Evolutionary conservation across 2,888 invertebrate species (phyloP).

Genomic region (Drosophila buzzatii): DNA sequence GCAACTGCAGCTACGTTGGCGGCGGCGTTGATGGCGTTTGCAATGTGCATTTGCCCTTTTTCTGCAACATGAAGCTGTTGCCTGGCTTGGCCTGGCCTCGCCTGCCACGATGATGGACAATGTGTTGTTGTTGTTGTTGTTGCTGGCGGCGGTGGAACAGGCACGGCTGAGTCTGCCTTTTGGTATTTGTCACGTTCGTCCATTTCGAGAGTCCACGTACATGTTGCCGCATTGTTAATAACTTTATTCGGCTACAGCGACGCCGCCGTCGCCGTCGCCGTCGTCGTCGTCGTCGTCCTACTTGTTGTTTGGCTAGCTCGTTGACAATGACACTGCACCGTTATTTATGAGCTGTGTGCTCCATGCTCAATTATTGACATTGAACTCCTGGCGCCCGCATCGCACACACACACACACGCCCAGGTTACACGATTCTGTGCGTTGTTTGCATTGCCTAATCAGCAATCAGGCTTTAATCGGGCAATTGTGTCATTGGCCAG

Average conservation of each 20-base stretch:
- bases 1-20: slow-evolving; percentile 50
- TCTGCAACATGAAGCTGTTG: slow-evolving; percentile 61
- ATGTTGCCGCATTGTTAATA: slow-evolving; percentile 83
- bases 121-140: slow-evolving; percentile 45
- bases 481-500: slow-evolving; percentile 63
- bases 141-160: slow-evolving; percentile 19
- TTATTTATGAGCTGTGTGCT: slow-evolving; percentile 75
- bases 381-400: slow-evolving; percentile 66
- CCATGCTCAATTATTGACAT: slow-evolving; percentile 81
- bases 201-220: slow-evolving; percentile 82
- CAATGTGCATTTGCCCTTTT: slow-evolving; percentile 71
- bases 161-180: slow-evolving; percentile 41
- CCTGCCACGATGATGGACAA: slow-evolving; percentile 69
- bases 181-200: slow-evolving; percentile 84
- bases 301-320: slow-evolving; percentile 55
- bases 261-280: slow-evolving; percentile 34
- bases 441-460: slow-evolving; percentile 65
- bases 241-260: slow-evolving; percentile 66
- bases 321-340: slow-evolving; percentile 77
- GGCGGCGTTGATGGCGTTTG: slow-evolving; percentile 56
- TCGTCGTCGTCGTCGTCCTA: slow-evolving; percentile 63
- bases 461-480: slow-evolving; percentile 69
- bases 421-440: slow-evolving; percentile 23
- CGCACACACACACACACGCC: slow-evolving; percentile 36
- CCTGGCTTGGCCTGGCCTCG: slow-evolving; percentile 15